These are phyloP conservation scores for Antedon mediterranea DNA, from an alignment of 53 echinoderm and acorn worm genomes.

Conservation along the genomic window DNA sequence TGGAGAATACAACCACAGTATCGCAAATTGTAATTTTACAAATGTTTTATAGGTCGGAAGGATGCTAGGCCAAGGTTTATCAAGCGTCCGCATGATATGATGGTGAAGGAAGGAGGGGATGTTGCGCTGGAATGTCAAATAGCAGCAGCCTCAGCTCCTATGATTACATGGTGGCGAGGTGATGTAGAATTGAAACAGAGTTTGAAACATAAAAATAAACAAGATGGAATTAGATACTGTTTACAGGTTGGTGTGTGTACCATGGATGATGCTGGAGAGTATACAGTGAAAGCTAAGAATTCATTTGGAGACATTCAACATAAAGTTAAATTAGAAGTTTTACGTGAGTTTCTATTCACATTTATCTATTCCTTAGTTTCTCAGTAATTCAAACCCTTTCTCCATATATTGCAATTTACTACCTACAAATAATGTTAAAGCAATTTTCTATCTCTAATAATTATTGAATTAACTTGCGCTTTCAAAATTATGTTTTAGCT, in stretches of 20 bases:
- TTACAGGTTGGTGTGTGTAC: conserved; percentile 27
- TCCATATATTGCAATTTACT: too few species aligned
- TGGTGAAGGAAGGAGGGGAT: conserved; percentile 79
- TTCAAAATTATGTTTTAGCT: conserved; percentile 21
- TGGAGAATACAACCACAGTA: not conserved
- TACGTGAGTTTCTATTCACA: conserved; percentile 84
- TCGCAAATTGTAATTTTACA: not conserved
- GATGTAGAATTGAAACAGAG: conserved; percentile 57
- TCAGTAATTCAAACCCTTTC: too few species aligned
- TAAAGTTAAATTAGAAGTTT: conserved; percentile 43
- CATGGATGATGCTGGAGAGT: conserved; percentile 53
- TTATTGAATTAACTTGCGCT: too few species aligned
- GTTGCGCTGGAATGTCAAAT: conserved; percentile 54
- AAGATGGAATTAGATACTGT: conserved; percentile 57
- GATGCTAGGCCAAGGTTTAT: conserved; percentile 76
- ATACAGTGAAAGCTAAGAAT: conserved; percentile 72
- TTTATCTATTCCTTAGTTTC: too few species aligned
- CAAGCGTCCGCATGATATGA: conserved; percentile 51
- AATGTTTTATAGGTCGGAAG: conserved; percentile 40
- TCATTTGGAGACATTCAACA: conserved; percentile 48
- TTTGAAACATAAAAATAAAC: conserved; percentile 58
- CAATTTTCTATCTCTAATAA: too few species aligned
- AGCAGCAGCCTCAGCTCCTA: conserved; percentile 53
- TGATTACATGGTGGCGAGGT: conserved; percentile 60
- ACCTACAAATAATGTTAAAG: too few species aligned